Base-by-base conservation (phyloP, 2,113 vertebrate genomes). In the Indicator indicator region DNA sequence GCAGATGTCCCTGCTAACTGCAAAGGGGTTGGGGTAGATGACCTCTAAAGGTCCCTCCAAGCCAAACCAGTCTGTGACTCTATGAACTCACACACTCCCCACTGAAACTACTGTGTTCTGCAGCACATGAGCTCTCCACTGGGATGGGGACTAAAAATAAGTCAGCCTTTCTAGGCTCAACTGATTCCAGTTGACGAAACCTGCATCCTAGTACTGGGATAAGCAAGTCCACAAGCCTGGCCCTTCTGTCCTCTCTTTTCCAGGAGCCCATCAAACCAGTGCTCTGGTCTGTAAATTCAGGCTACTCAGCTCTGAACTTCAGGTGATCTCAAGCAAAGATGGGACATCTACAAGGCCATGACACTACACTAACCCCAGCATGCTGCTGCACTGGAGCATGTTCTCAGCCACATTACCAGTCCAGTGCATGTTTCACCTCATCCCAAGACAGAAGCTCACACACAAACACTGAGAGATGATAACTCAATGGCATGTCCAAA, bases 391-490 rank as follows among this genome's bases (percentile, higher is more conserved):
- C 8, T 1, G 19, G 36, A n/a, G 23, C 13, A 15, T 8, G 11
- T 76, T 46, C 40, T 56, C 67, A 86, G 30, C 33, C 60, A 77
- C 8, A 5, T 10, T 15, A 67, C 32, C 40, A 21, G n/a, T 11
- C 48, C 48, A 50, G 48, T 50, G 48, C 48, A 50, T 50, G 21
- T 27, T 54, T 54, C 23, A 46, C 23, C 50, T n/a, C 19, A 74
- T 16, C 9, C 9, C 74, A 64, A 79, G 48, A 30, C 42, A 70
- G 36, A 58, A 80, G 42, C 5, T 0, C 4, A 9, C 50, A 40
- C 0, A 0, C 18, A 48, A 69, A 50, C 23, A 38, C 28, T 42
- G 21, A 28, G 1, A 33, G 1, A 10, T 0, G 1, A 24, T 12
- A 92, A 56, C 26, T 58, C 64, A 62, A 7, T 1, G 9, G 9